Base-by-base conservation (phyloP, 2,113 vertebrate species). In the Peucedramus taeniatus region DNA sequence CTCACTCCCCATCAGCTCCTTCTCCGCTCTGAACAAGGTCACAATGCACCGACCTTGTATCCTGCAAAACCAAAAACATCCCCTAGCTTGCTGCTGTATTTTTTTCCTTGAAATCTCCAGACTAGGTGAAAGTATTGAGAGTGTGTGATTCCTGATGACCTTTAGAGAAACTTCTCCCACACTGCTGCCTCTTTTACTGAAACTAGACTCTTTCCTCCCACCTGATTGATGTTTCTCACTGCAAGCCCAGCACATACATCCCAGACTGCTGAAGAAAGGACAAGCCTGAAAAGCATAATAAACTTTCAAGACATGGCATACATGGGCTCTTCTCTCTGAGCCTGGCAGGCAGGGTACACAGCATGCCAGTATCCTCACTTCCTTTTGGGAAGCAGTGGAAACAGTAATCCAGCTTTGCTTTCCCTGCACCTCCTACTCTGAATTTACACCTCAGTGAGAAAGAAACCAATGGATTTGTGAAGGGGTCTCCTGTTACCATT, bases 211-310 rank as follows among this genome's bases (percentile, higher is more conserved):
- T 3, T 76, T 86, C 69, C 26, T 51, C 27, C 37, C 6, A 27
- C 39, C 35, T 37, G 75, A 90, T 69, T 85, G 89, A 83, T 50
- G 83, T 69, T 95, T 83, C 86, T 51, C 7, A 2, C 66, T 91
- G 68, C 72, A 93, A 85, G 89, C 70, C 80, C 47, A 83, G 89
- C 82, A 92, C 89, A 94, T 66, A 70, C 74, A 78, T 65, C 74
- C 56, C 69, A 84, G 74, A 33, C 59, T 77, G n/a, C 39, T 53
- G 83, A 81, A 84, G 66, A 89, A 89, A 92, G 70, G 49, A 86
- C 77, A 76, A 80, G 77, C 51, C 91, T 86, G 91, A 78, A 72
- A 63, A 94, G 75, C 33, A 7, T 83, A 82, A 65, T 79, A 89
- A 87, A 72, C 28, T 87, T 95, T 31, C 39, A 44, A n/a, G 81